These are phyloP conservation scores for Pristionchus fissidentatus DNA, from an alignment of 2,888 invertebrate genomes.

Conservation along the genomic window DNA sequence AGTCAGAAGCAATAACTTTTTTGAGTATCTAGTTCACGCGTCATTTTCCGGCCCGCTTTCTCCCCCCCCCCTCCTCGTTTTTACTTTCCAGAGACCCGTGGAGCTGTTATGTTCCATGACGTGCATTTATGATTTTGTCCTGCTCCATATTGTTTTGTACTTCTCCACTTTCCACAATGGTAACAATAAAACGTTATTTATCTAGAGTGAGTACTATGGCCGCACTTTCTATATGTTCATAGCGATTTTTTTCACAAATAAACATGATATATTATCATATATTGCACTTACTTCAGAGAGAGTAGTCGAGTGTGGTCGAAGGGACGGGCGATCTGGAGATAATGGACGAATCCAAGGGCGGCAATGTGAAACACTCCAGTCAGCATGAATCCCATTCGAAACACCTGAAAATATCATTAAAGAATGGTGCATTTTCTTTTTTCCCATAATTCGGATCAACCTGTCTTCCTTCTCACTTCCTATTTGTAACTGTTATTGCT, in stretches of 20 bases:
- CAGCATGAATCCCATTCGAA: constrained; percentile 81
- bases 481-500: neutral
- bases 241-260: neutral
- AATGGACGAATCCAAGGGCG: constrained; percentile 82
- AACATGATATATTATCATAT: neutral
- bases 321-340: constrained; percentile 81
- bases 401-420: constrained; percentile 65
- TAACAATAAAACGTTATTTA: too few species aligned
- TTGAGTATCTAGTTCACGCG: too few species aligned
- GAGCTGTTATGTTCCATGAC: too few species aligned
- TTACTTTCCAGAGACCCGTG: too few species aligned
- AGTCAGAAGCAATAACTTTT: too few species aligned
- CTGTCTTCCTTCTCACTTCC: neutral
- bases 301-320: constrained; percentile 82
- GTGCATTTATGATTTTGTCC: too few species aligned
- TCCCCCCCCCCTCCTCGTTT: too few species aligned
- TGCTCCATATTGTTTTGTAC: too few species aligned
- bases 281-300: constrained; percentile 74
- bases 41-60: too few species aligned
- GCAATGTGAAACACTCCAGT: constrained; percentile 82
- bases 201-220: too few species aligned
- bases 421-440: too few species aligned
- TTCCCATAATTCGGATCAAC: neutral
- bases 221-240: neutral
- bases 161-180: too few species aligned